Conservation (phyloP, 1,140 invertebrate genomes). For the Camponotus vicinus region DNA sequence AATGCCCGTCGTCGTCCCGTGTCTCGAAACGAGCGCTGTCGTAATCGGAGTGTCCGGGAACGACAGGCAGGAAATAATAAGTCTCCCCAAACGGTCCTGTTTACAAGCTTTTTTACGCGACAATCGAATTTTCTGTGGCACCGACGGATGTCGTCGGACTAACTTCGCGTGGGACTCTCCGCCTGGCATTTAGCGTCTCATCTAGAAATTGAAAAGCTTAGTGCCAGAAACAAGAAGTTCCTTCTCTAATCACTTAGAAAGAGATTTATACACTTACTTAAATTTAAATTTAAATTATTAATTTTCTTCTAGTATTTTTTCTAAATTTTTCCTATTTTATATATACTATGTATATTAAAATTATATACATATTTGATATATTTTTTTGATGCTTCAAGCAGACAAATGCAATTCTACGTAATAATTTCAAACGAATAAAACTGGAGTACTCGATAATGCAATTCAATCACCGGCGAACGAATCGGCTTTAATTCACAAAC, state of each 20-base stretch:
- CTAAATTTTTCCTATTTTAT: background rate
- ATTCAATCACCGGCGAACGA: background rate
- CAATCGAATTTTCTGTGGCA: constrained; percentile 41
- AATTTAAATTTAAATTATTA: background rate
- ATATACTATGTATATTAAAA: too few relatives aligned
- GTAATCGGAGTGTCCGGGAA: constrained; percentile 34
- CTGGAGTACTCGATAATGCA: background rate
- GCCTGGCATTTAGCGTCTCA: constrained; percentile 6
- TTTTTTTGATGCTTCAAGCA: too few relatives aligned
- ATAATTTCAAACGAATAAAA: background rate
- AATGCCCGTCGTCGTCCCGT: constrained; percentile 19
- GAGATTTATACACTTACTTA: background rate
- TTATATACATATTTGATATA: background rate
- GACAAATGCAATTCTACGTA: background rate
- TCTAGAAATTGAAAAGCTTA: background rate
- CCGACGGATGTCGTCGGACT: background rate
- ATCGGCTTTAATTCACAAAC: constrained; percentile 11
- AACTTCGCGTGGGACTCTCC: constrained; percentile 13
- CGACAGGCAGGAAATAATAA: constrained; percentile 42
- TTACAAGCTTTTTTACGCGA: constrained; percentile 57
- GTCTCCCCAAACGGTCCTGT: constrained; percentile 42
- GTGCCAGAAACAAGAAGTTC: background rate
- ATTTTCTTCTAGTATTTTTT: background rate
- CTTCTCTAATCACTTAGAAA: background rate
- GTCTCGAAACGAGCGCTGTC: constrained; percentile 32